Percentiles rank a stretch among this genome's conserved stretches.
Evolutionary conservation across 2,797 vertebrate genomes (phyloP).

Genomic region (Danionella dracula): DNA sequence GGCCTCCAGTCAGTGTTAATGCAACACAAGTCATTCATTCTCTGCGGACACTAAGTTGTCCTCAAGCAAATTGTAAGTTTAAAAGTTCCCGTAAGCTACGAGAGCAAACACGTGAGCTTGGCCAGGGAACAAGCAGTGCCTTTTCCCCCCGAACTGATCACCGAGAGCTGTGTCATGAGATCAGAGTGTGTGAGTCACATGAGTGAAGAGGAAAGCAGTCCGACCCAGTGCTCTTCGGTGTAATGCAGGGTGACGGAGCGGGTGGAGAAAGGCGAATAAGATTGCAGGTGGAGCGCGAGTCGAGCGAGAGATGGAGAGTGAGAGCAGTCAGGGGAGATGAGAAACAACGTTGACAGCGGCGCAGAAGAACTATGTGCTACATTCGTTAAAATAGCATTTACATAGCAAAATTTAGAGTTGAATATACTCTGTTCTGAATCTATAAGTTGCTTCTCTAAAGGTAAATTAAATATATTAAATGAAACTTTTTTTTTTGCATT

Average conservation of each 20-base stretch:
- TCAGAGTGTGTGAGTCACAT: not conserved
- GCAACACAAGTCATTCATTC: not conserved
- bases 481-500: no score
- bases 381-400: no score
- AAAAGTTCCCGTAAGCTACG: no score
- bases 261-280: slow-evolving; percentile 1
- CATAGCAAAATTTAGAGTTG: no score
- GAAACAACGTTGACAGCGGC: not conserved
- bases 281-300: not conserved
- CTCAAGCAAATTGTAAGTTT: no score
- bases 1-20: no score
- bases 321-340: slow-evolving; percentile 14
- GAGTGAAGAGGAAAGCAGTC: slow-evolving; percentile 13
- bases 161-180: slow-evolving; percentile 23
- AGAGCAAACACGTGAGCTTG: not conserved
- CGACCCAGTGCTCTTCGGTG: slow-evolving; percentile 32
- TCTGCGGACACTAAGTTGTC: not conserved
- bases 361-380: not conserved
- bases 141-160: not conserved
- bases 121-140: not conserved
- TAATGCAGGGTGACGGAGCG: slow-evolving; percentile 28
- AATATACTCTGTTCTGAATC: no score
- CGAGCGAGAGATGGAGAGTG: not conserved
- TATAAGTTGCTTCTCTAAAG: no score
- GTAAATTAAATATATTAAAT: no score